A percentile compares a stretch with the other conserved stretches of the same genome.
phyloP scores from a whole-genome alignment of 1,140 invertebrate species.

The Sarcophaga peregrina region DNA sequence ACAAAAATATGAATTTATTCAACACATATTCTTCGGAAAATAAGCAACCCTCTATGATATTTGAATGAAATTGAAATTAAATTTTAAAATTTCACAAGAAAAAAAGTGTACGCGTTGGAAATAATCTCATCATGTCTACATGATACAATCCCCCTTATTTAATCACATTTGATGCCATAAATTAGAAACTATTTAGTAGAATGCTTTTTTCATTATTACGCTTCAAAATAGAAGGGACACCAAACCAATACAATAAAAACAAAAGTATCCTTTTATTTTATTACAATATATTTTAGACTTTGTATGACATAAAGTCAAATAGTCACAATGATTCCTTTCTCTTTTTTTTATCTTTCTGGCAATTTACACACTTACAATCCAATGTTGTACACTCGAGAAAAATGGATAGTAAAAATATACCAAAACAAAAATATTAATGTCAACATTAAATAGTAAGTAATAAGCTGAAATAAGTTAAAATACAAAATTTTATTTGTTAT shows the following conservation, averaged over 20 bases:
- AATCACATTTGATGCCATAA: constrained; percentile 45
- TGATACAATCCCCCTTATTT: neutral
- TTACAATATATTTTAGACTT: neutral
- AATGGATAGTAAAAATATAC: neutral
- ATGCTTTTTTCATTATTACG: constrained; percentile 66
- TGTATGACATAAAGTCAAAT: constrained; percentile 2
- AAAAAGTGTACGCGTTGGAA: neutral
- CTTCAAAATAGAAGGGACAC: constrained; percentile 44
- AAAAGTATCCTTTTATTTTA: neutral
- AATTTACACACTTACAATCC: neutral
- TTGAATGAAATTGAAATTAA: neutral
- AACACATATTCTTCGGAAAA: neutral
- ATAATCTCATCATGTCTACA: constrained; percentile 12
- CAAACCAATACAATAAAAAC: neutral
- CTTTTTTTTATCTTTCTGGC: neutral
- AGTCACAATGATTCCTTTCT: neutral
- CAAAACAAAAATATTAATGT: too few relatives aligned
- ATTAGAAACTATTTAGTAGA: constrained; percentile 64
- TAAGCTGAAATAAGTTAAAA: too few relatives aligned
- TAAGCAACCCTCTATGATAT: neutral
- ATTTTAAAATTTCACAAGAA: neutral
- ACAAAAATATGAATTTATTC: neutral
- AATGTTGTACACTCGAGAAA: neutral
- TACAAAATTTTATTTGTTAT: too few relatives aligned
- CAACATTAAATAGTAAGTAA: too few relatives aligned